A percentile compares a stretch with the other conserved stretches of the same genome.
These are phyloP conservation scores for Oriolus oriolus DNA, from an alignment of 2,113 vertebrate species.

Conservation along the genomic window DNA sequence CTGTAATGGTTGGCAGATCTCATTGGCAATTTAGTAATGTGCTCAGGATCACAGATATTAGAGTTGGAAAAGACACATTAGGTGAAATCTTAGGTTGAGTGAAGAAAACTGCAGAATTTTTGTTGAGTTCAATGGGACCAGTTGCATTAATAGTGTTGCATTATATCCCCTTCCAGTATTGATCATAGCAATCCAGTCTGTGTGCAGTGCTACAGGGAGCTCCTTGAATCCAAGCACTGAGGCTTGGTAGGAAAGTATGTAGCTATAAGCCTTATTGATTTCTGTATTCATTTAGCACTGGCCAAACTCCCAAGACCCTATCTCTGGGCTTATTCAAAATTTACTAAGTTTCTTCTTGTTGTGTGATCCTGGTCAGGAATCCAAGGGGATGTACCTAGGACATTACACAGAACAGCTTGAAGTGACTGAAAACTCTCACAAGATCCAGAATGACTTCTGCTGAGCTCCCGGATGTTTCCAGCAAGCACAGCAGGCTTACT, in stretches of 20 bases:
- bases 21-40: slow-evolving; percentile 1
- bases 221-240: neutral
- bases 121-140: neutral
- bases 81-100: neutral
- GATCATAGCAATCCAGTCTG: neutral
- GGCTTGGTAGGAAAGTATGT: neutral
- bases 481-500: neutral
- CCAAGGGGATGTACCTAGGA: neutral
- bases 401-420: neutral
- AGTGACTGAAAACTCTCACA: neutral
- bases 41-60: slow-evolving; percentile 12
- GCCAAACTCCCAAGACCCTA: neutral
- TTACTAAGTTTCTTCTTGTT: neutral
- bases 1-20: slow-evolving; percentile 34
- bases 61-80: neutral
- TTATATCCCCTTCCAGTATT: neutral
- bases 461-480: neutral
- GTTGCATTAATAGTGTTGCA: neutral
- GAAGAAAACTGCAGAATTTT: neutral
- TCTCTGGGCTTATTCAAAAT: neutral
- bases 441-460: neutral
- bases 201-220: neutral
- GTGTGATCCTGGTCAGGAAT: neutral
- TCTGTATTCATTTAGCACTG: neutral
- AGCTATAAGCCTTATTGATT: neutral